These are phyloP conservation scores for Philaethria dido DNA, from an alignment of 2,888 invertebrate genomes.

Conservation along the genomic window DNA sequence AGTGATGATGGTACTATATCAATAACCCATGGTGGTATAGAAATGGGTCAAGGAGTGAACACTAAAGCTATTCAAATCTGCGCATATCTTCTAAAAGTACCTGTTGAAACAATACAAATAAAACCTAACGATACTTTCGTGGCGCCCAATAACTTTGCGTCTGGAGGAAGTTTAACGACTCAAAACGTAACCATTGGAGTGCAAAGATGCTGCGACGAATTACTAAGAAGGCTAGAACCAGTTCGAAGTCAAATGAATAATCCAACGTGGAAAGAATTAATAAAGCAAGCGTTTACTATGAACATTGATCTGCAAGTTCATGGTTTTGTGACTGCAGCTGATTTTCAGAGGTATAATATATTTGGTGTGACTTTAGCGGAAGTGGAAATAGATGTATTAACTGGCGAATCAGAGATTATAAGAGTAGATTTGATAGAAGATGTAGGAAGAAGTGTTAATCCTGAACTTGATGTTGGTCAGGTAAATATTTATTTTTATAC, in stretches of 20 bases:
- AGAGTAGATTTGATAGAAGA: conserved; percentile 87
- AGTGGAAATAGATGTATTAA: conserved; percentile 88
- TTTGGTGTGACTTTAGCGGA: conserved; percentile 85
- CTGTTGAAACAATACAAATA: conserved; percentile 85
- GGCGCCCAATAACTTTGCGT: conserved; percentile 84
- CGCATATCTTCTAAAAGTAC: conserved; percentile 85
- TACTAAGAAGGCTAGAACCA: conserved; percentile 70
- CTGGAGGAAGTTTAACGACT: conserved; percentile 87
- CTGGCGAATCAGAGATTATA: conserved; percentile 84
- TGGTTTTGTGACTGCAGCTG: conserved; percentile 46
- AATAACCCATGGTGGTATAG: conserved; percentile 85
- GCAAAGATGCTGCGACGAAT: conserved; percentile 71
- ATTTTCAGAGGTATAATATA: conserved; percentile 55
- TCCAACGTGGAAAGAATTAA: conserved; percentile 76
- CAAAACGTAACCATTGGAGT: conserved; percentile 84
- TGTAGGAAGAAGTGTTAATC: conserved; percentile 85
- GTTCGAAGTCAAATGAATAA: conserved; percentile 61
- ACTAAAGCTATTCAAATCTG: conserved; percentile 87
- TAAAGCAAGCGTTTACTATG: conserved; percentile 64
- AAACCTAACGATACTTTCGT: conserved; percentile 85
- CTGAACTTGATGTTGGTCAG: conserved; percentile 86
- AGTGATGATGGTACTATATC: conserved; percentile 86
- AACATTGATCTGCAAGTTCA: conserved; percentile 55
- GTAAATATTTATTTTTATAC: conserved; percentile 49
- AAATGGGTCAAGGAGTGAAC: conserved; percentile 89